phyloP scores from a whole-genome alignment of 2,113 vertebrate genomes.

The Hymenochirus boettgeri region DNA sequence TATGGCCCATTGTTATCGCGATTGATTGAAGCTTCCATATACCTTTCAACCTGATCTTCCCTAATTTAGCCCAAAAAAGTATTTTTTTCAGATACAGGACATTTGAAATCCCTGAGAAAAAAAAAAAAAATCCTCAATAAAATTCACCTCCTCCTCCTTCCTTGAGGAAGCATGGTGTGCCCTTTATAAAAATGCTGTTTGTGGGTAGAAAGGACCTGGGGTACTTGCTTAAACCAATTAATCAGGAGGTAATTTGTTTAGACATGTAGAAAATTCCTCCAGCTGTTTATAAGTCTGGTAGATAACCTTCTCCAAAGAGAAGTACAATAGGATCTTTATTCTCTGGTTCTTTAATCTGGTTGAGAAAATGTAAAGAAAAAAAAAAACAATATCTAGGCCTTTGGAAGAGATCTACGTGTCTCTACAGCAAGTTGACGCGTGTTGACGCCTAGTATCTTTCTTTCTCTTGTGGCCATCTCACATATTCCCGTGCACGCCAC shows the following conservation, averaged over 20 bases:
- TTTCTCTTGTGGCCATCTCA: neutral
- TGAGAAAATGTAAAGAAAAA: neutral
- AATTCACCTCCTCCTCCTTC: neutral
- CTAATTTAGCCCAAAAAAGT: neutral
- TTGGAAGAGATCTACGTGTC: slow-evolving; percentile 1
- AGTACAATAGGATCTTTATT: slow-evolving; percentile 30
- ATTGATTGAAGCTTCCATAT: no score
- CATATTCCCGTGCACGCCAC: slow-evolving; percentile 3
- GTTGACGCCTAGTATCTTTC: neutral
- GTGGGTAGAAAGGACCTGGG: slow-evolving; percentile 7
- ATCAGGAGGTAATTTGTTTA: slow-evolving; percentile 26
- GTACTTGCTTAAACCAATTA: slow-evolving; percentile 19
- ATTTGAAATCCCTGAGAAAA: neutral
- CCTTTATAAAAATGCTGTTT: slow-evolving; percentile 14
- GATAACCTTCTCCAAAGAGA: neutral
- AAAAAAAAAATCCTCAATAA: slow-evolving; percentile 7
- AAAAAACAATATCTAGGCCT: slow-evolving; percentile 1
- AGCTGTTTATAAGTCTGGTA: slow-evolving; percentile 16
- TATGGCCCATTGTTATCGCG: no score
- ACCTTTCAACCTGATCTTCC: neutral
- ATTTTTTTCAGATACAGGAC: neutral
- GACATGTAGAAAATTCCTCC: slow-evolving; percentile 36
- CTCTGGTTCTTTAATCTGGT: neutral
- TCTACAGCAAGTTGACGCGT: slow-evolving; percentile 2
- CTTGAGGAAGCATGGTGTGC: slow-evolving; percentile 10